Evolutionary conservation across 2,797 vertebrate species (phyloP), one percentile per base, ranked within the genome.

Genomic region (Anguilla obscura): DNA sequence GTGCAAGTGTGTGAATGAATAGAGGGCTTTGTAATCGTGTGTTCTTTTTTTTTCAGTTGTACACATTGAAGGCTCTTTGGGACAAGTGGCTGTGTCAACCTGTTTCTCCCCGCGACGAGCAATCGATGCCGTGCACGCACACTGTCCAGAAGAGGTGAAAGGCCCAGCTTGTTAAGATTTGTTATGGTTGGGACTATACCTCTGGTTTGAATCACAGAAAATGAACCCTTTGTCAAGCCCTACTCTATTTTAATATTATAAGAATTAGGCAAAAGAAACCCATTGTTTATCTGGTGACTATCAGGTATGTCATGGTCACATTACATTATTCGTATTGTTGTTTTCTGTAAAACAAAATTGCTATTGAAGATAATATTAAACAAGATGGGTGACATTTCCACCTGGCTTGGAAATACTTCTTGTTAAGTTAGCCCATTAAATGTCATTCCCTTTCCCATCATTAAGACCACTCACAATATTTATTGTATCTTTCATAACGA

Each of bases 61-160:
- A 88, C 98, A 99, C 90, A 98, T 99, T 0, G 97, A 98, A 2
- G 98, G 98, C 40, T 99, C 98, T 0, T 91, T 99, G 90, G 98
- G 98, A 90, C 98, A 99, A 92, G 98, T 99, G 0, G 97, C 98
- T 0, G 96, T 99, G 87, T 99, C 98, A 0, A 99, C 98, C 0
- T 99, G 98, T 93, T 98, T 98, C 93, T 98, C 97, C 85, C 98
- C 98, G 60, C 97, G 98, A 5, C 94, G 98, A 7, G 98, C 98
- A 91, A 99, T 99, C 0, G 93, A 98, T 45, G 98, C 97, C 0
- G 97, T 99, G 85, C 95, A 97, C 60, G 96, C 96, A 0, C 93
- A 95, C 82, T 89, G 93, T 0, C 86, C 93, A 74, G 96, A 96
- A 87, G 94, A 95, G 95, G 96, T 96, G 92, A 66, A 93, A 16